phyloP scores from a whole-genome alignment of 2,113 vertebrate species.

The Nothobranchius furzeri region DNA sequence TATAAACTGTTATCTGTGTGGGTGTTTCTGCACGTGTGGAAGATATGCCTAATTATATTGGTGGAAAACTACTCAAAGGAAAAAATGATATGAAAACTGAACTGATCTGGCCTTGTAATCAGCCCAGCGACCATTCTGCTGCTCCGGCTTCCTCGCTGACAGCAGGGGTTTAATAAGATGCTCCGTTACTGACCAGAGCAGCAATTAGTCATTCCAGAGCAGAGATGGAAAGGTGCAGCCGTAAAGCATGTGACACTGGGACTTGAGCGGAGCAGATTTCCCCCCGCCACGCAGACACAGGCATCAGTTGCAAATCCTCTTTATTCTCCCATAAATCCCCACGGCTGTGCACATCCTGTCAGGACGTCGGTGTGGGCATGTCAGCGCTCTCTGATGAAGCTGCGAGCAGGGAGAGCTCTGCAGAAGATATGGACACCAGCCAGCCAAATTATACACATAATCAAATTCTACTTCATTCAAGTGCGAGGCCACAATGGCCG shows the following conservation, averaged over 20 bases:
- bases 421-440: slow-evolving; percentile 50
- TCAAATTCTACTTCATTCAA: slow-evolving; percentile 71
- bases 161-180: slow-evolving; percentile 30
- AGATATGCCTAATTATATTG: slow-evolving; percentile 17
- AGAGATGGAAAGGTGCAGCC: slow-evolving; percentile 57
- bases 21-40: slow-evolving; percentile 16
- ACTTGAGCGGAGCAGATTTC: slow-evolving; percentile 65
- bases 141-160: slow-evolving; percentile 38
- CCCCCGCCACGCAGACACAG: slow-evolving; percentile 44
- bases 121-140: slow-evolving; percentile 34
- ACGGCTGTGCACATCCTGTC: slow-evolving; percentile 70
- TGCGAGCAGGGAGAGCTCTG: slow-evolving; percentile 39
- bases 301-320: slow-evolving; percentile 77
- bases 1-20: slow-evolving; percentile 55
- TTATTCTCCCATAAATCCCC: slow-evolving; percentile 77
- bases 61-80: slow-evolving; percentile 40
- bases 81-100: slow-evolving; percentile 34
- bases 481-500: slow-evolving; percentile 46
- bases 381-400: slow-evolving; percentile 56
- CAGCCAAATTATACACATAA: slow-evolving; percentile 65
- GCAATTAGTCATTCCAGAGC: slow-evolving; percentile 74
- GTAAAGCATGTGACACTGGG: slow-evolving; percentile 63
- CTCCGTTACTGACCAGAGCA: slow-evolving; percentile 47
- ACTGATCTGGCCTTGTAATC: slow-evolving; percentile 47
- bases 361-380: slow-evolving; percentile 60